These are phyloP conservation scores for Temnothorax nylanderi DNA, from an alignment of 1,140 invertebrate genomes.

Conservation along the genomic window DNA sequence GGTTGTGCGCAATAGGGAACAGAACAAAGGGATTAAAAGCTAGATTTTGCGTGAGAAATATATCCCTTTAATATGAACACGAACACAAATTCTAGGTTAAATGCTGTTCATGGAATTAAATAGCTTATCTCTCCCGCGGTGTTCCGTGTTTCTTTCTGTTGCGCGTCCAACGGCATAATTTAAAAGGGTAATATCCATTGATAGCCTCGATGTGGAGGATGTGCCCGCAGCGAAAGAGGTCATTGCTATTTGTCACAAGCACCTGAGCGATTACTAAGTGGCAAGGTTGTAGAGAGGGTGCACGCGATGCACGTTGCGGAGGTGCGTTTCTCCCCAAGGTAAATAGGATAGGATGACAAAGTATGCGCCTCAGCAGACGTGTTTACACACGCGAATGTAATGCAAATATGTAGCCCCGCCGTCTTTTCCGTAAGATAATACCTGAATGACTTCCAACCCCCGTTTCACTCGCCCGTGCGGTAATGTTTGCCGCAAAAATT, in stretches of 20 bases:
- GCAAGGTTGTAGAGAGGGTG: conserved; percentile 21
- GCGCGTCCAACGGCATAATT: neutral
- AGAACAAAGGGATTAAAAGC: neutral
- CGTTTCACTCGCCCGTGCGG: conserved; percentile 4
- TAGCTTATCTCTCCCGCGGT: neutral
- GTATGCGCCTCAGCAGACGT: conserved; percentile 61
- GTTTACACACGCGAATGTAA: conserved; percentile 67
- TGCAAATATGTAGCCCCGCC: conserved; percentile 55
- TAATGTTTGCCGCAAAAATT: conserved; percentile 43
- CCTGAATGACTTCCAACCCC: conserved; percentile 58
- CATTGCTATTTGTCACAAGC: conserved; percentile 66
- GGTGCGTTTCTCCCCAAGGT: conserved; percentile 45
- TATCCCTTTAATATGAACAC: neutral
- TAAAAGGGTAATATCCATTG: neutral
- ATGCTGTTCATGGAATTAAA: neutral
- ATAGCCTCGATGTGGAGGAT: conserved; percentile 7
- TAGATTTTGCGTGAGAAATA: neutral
- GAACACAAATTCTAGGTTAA: neutral
- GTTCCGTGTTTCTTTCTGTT: neutral
- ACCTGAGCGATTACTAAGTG: conserved; percentile 62
- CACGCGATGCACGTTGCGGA: conserved; percentile 35
- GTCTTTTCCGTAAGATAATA: conserved; percentile 55
- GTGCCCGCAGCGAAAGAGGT: conserved; percentile 47
- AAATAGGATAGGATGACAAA: conserved; percentile 72
- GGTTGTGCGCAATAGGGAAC: neutral